Percentiles rank a stretch among this genome's conserved stretches.
These are phyloP conservation scores for Limnephilus lunatus DNA, from an alignment of 2,888 invertebrate species.

Conservation along the genomic window DNA sequence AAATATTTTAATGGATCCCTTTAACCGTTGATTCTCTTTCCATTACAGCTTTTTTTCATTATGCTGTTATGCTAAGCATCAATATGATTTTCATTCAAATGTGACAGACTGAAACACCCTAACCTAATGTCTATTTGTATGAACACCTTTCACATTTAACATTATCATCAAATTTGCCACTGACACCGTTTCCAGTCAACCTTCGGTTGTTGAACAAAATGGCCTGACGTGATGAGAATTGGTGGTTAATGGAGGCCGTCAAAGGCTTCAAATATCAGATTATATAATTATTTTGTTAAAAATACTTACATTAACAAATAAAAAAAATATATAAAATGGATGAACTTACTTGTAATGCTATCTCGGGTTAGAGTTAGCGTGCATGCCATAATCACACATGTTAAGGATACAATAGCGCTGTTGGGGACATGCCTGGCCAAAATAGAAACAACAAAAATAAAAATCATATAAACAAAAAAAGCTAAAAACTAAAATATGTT, in stretches of 20 bases:
- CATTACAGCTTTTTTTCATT: no score
- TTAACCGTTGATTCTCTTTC: no score
- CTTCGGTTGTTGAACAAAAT: neutral
- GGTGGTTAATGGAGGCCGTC: neutral
- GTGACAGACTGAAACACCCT: no score
- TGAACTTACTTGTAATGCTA: constrained; percentile 45
- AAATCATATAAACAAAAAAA: constrained; percentile 47
- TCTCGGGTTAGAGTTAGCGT: constrained; percentile 59
- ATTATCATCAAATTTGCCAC: neutral
- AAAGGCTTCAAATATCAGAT: no score
- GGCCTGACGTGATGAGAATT: neutral
- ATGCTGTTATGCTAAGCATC: no score
- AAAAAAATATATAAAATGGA: constrained; percentile 9
- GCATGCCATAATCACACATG: constrained; percentile 60
- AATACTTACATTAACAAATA: neutral
- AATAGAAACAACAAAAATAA: constrained; percentile 63
- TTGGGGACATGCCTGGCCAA: constrained; percentile 64
- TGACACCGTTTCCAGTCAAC: neutral
- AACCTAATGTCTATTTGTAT: neutral
- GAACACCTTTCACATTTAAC: neutral
- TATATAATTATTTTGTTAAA: neutral
- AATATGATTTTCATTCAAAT: no score
- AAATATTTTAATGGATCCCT: no score
- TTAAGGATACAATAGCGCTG: constrained; percentile 63
- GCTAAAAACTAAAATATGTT: constrained; percentile 25